phyloP scores from a whole-genome alignment of 2,888 invertebrate species.

The Pyrrhosoma nymphula region DNA sequence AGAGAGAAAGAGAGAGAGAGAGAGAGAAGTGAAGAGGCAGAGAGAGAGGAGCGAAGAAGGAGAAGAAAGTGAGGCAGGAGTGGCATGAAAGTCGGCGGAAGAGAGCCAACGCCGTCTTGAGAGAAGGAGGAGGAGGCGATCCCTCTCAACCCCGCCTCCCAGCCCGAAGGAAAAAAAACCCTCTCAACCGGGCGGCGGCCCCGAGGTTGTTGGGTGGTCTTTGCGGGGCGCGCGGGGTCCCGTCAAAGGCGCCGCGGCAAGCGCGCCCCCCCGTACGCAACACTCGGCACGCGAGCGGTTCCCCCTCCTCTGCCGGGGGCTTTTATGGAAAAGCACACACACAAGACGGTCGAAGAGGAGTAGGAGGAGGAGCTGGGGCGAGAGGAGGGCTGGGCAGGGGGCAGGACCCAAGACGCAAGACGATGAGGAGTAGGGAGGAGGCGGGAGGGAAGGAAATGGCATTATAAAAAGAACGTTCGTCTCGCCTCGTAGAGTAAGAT shows the following conservation, averaged over 20 bases:
- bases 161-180: not conserved
- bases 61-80: not conserved
- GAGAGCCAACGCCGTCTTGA: not conserved
- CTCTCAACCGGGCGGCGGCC: not conserved
- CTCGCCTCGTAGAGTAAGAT: slow-evolving; percentile 63
- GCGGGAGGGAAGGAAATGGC: slow-evolving; percentile 47
- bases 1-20: too few relatives aligned
- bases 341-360: slow-evolving; percentile 10
- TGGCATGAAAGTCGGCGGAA: slow-evolving; percentile 11
- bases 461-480: slow-evolving; percentile 54
- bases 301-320: slow-evolving; percentile 15
- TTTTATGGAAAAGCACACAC: slow-evolving; percentile 49
- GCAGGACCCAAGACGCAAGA: not conserved
- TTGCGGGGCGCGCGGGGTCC: not conserved
- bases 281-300: slow-evolving; percentile 56
- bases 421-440: not conserved
- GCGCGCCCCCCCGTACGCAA: not conserved
- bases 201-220: slow-evolving; percentile 9
- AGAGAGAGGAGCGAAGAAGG: not conserved
- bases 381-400: not conserved
- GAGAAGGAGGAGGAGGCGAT: not conserved
- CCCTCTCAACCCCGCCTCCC: not conserved
- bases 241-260: slow-evolving; percentile 44
- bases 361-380: not conserved
- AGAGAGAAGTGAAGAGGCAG: too few relatives aligned